Percentiles rank a stretch among this genome's conserved stretches.
These are phyloP conservation scores for Spodoptera littoralis DNA, from an alignment of 2,888 invertebrate genomes.

Conservation along the genomic window DNA sequence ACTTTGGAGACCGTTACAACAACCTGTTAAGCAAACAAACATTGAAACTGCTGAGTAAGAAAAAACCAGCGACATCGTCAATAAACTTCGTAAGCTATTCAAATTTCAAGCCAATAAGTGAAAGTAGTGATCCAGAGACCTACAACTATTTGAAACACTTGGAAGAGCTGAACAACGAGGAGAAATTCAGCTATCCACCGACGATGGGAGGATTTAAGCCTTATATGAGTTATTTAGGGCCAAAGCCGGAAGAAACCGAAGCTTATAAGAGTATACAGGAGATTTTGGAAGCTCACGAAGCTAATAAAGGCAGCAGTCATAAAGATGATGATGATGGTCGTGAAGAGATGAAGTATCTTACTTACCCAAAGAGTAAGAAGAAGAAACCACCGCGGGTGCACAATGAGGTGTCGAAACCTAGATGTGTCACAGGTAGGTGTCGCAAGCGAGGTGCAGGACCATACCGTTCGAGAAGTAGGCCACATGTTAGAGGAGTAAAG, in stretches of 20 bases:
- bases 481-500: constrained; percentile 70
- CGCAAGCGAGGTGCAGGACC: constrained; percentile 66
- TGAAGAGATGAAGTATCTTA: constrained; percentile 60
- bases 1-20: constrained; percentile 65
- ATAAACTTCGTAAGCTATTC: constrained; percentile 73
- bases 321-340: constrained; percentile 54
- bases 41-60: constrained; percentile 48
- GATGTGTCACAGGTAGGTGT: constrained; percentile 73
- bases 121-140: constrained; percentile 75
- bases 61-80: constrained; percentile 63
- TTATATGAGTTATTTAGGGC: constrained; percentile 51
- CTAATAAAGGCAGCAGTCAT: constrained; percentile 63
- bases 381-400: constrained; percentile 59
- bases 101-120: constrained; percentile 76
- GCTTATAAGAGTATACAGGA: constrained; percentile 79
- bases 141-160: constrained; percentile 79
- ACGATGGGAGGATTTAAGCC: constrained; percentile 52
- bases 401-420: constrained; percentile 58
- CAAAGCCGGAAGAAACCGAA: constrained; percentile 67
- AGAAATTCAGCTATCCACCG: constrained; percentile 61
- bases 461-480: constrained; percentile 68
- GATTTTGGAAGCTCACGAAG: constrained; percentile 80
- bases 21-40: constrained; percentile 58
- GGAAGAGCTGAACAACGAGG: constrained; percentile 68
- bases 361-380: constrained; percentile 63